A percentile compares a stretch with the other conserved stretches of the same genome.
These are phyloP conservation scores for Lethenteron reissneri DNA, from an alignment of 2,113 vertebrate genomes.

Conservation along the genomic window DNA sequence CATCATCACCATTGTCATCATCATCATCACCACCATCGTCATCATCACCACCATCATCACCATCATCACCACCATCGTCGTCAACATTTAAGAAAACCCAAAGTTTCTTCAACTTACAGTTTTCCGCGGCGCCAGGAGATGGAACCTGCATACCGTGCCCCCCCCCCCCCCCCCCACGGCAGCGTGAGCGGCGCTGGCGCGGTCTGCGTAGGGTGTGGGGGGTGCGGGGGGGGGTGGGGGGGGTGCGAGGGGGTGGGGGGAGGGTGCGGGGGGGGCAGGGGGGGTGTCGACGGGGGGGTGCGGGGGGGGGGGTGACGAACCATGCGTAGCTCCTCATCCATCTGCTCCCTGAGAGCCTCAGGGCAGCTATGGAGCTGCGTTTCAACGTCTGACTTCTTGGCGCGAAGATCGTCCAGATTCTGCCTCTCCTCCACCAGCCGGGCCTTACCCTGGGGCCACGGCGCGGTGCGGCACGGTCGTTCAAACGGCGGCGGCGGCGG, in stretches of 20 bases:
- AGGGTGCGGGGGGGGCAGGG: conserved; percentile 16
- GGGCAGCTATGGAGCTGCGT: conserved; percentile 90
- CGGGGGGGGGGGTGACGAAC: conserved; percentile 72
- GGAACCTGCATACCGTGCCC: too few relatives aligned
- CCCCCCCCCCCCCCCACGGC: conserved; percentile 13
- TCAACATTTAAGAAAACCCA: too few relatives aligned
- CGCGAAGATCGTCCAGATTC: conserved; percentile 63
- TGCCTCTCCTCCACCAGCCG: conserved; percentile 65
- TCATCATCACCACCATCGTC: too few relatives aligned
- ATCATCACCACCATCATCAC: too few relatives aligned
- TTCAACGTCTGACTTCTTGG: conserved; percentile 59
- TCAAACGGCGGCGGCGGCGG: too few relatives aligned
- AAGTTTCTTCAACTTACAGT: too few relatives aligned
- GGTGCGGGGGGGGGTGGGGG: conserved; percentile 12
- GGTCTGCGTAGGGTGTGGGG: too few relatives aligned
- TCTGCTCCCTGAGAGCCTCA: conserved; percentile 73
- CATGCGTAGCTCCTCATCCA: conserved; percentile 78
- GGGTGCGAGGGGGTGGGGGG: conserved; percentile 8
- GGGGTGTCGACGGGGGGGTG: conserved; percentile 18
- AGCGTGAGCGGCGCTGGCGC: conserved; percentile 9
- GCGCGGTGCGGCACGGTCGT: conserved; percentile 1
- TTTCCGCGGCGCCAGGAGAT: too few relatives aligned
- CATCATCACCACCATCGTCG: too few relatives aligned
- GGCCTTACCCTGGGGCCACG: conserved; percentile 63
- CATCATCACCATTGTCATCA: too few relatives aligned